Evolutionary conservation across 2,113 vertebrate genomes (phyloP).

Genomic region (Chaenogobius annularis): DNA sequence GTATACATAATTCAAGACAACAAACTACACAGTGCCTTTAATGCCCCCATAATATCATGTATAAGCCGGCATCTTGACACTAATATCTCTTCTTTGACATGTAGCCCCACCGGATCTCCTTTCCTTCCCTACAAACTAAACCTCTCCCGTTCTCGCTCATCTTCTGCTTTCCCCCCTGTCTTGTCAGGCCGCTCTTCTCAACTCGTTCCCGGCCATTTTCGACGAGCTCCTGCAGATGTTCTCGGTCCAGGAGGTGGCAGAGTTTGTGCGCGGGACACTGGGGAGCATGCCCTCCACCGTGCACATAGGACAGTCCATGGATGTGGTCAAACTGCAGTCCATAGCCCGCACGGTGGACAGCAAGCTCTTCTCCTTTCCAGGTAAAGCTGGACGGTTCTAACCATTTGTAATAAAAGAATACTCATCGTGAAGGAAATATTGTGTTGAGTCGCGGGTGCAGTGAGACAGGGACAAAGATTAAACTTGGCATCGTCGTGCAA

Average conservation of each 20-base stretch:
- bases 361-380: conserved; percentile 93
- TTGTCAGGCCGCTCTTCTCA: conserved; percentile 89
- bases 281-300: conserved; percentile 96
- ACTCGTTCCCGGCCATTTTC: conserved; percentile 95
- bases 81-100: neutral
- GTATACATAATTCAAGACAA: no score
- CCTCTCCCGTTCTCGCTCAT: neutral
- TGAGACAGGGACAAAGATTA: no score
- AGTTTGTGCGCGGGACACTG: conserved; percentile 92
- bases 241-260: conserved; percentile 93
- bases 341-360: conserved; percentile 96
- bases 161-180: neutral
- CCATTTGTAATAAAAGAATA: no score
- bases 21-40: no score
- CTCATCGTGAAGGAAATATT: no score
- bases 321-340: conserved; percentile 94
- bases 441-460: no score
- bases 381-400: conserved; percentile 58
- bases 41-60: no score
- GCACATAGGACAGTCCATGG: conserved; percentile 95
- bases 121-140: no score
- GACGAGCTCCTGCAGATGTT: conserved; percentile 99
- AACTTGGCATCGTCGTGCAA: no score
- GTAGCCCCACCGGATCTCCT: neutral
- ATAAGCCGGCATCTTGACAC: neutral